A percentile compares a stretch with the other conserved stretches of the same genome.
Conservation (phyloP, 2,888 invertebrate species). For the Diogma glabrata region DNA sequence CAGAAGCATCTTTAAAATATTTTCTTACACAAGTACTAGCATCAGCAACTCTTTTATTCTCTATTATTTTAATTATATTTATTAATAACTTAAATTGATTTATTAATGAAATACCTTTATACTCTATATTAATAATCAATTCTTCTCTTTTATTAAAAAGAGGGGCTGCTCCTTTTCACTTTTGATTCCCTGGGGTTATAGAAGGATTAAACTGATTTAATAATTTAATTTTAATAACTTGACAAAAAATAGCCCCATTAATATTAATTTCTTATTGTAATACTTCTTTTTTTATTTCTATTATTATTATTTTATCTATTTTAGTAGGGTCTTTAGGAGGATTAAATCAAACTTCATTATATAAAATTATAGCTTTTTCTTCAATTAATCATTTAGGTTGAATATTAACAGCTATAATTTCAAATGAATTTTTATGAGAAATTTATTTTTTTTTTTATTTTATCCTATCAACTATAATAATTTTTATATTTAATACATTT, state of each 20-base stretch:
- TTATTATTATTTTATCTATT: constrained; percentile 38
- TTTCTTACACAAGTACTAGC: neutral
- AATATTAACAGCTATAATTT: neutral
- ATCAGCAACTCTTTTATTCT: neutral
- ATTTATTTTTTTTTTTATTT: constrained; percentile 28
- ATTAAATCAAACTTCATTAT: neutral
- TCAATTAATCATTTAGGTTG: too few species aligned
- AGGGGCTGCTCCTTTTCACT: constrained; percentile 46
- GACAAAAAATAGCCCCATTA: constrained; percentile 52
- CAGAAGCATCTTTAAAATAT: neutral
- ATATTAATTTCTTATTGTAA: constrained; percentile 41
- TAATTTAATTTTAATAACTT: too few species aligned
- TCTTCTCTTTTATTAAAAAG: constrained; percentile 40
- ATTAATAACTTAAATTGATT: neutral
- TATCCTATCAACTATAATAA: constrained; percentile 38
- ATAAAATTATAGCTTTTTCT: too few species aligned
- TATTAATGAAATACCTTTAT: neutral
- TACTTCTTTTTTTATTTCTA: constrained; percentile 36
- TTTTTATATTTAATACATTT: constrained; percentile 38
- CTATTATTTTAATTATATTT: neutral
- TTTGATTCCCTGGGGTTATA: constrained; percentile 43
- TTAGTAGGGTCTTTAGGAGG: constrained; percentile 38
- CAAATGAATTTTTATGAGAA: neutral
- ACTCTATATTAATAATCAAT: too few species aligned
- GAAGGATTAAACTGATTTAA: neutral